Conservation (phyloP, 2,113 vertebrate genomes). For the Cyphomyrus plagiostoma region DNA sequence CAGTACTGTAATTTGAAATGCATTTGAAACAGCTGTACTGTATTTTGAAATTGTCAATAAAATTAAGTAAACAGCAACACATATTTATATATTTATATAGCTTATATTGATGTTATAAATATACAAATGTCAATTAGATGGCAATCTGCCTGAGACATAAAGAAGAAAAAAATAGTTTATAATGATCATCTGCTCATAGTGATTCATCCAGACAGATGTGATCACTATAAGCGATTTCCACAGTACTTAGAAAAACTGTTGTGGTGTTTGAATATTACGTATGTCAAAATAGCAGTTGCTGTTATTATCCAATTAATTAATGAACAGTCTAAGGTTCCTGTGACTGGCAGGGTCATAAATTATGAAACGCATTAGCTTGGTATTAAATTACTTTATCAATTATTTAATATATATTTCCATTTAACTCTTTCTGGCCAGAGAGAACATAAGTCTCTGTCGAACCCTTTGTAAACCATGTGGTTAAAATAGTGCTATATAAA, state of each 20-base stretch:
- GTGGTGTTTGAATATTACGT: not conserved
- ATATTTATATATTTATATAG: too few species aligned
- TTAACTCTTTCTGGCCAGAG: not conserved
- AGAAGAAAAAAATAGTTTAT: too few species aligned
- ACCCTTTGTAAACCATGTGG: not conserved
- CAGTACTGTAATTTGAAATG: too few species aligned
- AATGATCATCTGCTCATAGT: too few species aligned
- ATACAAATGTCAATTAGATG: not conserved
- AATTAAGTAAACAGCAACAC: too few species aligned
- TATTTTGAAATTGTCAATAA: too few species aligned
- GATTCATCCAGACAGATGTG: too few species aligned
- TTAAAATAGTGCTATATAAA: not conserved
- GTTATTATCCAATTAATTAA: not conserved
- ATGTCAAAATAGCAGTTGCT: not conserved
- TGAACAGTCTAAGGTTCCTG: not conserved
- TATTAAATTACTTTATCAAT: constrained; percentile 8
- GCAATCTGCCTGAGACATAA: too few species aligned
- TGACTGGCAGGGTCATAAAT: not conserved
- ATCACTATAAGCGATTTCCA: too few species aligned
- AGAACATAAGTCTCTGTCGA: not conserved
- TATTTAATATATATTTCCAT: constrained; percentile 16
- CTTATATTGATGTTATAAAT: too few species aligned
- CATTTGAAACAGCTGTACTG: too few species aligned
- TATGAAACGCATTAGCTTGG: not conserved
- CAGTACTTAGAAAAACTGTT: not conserved